Conservation (phyloP, 1,140 invertebrate species). For the Mycetomoellerius zeteki region DNA sequence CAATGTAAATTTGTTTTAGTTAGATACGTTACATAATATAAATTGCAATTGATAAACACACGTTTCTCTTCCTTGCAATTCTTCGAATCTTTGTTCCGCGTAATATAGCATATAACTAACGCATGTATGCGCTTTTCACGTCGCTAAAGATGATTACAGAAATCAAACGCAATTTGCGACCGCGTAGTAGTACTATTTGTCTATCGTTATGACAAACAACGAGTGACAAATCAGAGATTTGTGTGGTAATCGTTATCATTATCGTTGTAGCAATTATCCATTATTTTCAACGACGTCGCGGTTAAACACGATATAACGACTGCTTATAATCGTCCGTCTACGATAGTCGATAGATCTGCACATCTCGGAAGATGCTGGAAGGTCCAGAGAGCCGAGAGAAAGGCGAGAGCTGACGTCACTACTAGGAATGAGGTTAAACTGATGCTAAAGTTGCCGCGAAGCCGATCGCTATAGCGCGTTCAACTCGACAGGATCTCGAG, state of each 20-base stretch:
- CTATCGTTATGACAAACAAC: conserved; percentile 22
- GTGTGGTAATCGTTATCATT: conserved; percentile 21
- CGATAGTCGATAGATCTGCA: conserved; percentile 80
- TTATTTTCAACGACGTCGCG: conserved; percentile 46
- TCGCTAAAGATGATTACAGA: conserved; percentile 37
- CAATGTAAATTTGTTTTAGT: background rate
- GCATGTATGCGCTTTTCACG: background rate
- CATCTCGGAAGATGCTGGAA: conserved; percentile 82
- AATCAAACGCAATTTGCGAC: conserved; percentile 39
- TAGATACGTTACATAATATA: conserved; percentile 8
- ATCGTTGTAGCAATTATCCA: conserved; percentile 23
- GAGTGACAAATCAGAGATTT: conserved; percentile 16
- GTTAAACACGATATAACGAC: conserved; percentile 1
- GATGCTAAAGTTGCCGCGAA: conserved; percentile 77
- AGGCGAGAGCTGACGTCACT: conserved; percentile 83
- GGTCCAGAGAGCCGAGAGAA: conserved; percentile 82
- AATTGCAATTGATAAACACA: conserved; percentile 8
- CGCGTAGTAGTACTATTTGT: background rate
- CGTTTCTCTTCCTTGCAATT: conserved; percentile 15
- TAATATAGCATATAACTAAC: background rate
- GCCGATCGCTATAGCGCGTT: conserved; percentile 61
- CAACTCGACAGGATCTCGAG: conserved; percentile 30
- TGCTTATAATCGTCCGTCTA: conserved; percentile 59
- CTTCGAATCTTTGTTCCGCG: conserved; percentile 5
- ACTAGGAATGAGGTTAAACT: conserved; percentile 83